Conservation (phyloP, 35 echinoderm and acorn worm species). For the Apostichopus californicus region DNA sequence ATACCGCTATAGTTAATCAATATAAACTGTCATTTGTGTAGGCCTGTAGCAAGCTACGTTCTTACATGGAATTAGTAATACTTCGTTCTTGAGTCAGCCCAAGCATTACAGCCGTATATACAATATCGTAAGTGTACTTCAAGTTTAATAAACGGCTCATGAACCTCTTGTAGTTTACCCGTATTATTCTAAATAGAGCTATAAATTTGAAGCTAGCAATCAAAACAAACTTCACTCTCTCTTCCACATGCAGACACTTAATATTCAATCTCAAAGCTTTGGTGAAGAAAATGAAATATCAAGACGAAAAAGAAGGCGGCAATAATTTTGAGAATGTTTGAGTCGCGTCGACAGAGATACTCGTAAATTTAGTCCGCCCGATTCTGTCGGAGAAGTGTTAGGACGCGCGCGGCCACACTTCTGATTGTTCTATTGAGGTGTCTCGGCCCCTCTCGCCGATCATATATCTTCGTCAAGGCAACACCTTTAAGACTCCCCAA, state of each 20-base stretch:
- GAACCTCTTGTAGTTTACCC: background rate
- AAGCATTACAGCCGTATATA: too few species aligned
- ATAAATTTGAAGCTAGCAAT: slow-evolving; percentile 33
- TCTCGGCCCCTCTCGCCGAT: background rate
- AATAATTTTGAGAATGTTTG: slow-evolving; percentile 37
- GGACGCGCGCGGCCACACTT: slow-evolving; percentile 6
- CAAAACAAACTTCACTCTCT: slow-evolving; percentile 11
- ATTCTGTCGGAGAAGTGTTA: background rate
- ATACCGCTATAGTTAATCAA: too few species aligned
- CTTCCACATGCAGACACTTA: background rate
- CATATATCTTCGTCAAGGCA: slow-evolving; percentile 4
- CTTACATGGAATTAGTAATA: too few species aligned
- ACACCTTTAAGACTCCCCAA: background rate
- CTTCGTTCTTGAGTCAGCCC: too few species aligned
- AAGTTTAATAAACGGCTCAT: background rate
- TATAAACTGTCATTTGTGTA: too few species aligned
- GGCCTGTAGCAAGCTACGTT: too few species aligned
- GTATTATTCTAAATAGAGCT: slow-evolving; percentile 4
- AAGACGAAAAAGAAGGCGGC: background rate
- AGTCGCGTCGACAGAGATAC: slow-evolving; percentile 8
- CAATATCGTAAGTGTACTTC: too few species aligned
- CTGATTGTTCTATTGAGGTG: slow-evolving; percentile 23
- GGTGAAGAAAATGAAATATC: background rate
- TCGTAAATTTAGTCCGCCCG: slow-evolving; percentile 1
- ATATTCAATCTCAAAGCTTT: background rate